Base-by-base conservation (phyloP, 2,113 vertebrate species). In the Tympanuchus pallidicinctus region DNA sequence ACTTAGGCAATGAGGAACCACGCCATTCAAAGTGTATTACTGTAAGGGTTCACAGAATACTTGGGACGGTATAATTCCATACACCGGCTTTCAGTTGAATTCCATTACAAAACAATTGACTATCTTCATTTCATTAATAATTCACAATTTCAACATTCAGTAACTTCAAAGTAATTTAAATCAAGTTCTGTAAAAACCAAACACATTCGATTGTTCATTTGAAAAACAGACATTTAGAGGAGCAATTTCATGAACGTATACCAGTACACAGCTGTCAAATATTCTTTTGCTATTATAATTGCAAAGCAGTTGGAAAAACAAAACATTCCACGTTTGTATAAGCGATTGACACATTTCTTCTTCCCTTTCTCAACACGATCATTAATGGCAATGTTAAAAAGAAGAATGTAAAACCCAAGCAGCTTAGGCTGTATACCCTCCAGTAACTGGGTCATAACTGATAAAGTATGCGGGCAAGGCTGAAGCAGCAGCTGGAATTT, bases 121-220 rank as follows among this genome's bases (percentile, higher is more conserved):
- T 94, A 77, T 27, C 74, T 97, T 92, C 70, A 97, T 71, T 82
- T 89, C 52, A 89, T 89, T 71, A 95, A 79, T 94, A 69, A 66
- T 84, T 96, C 92, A 98, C 95, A 97, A 91, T 95, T 93, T 86
- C 87, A 94, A 96, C 94, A 97, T 91, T 96, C 73, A 93, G 18
- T 93, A 94, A 93, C 57, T 89, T 97, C 73, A 90, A 93, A 86
- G 67, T 65, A 43, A 40, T 75, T 92, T 40, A 91, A 91, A 88
- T 81, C 64, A 96, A 95, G 77, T 52, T 83, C 32, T 71, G 78
- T 43, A 67, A 82, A 94, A 92, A 79, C 4, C 13, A 78, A 92
- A 93, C 88, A 91, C 91, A 96, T 89, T 86, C 32, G 94, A 93
- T 64, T 65, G 72, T 91, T 94, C 45, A 92, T 43, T 92, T 75